A percentile compares a stretch with the other conserved stretches of the same genome.
phyloP scores from a whole-genome alignment of 2,797 vertebrate species.

The Poecilia gillii region DNA sequence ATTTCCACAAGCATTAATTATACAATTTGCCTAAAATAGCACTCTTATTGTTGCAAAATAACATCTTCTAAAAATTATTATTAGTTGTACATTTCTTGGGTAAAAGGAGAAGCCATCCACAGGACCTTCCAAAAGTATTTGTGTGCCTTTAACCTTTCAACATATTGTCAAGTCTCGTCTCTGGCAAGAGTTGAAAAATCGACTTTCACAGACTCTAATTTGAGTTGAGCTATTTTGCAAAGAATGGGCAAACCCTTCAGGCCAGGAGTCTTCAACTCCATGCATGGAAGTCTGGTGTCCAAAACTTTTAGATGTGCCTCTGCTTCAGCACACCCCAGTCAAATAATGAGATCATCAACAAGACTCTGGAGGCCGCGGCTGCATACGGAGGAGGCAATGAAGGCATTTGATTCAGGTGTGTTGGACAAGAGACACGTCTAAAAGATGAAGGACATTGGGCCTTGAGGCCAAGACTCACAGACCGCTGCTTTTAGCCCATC shows the following conservation, averaged over 20 bases:
- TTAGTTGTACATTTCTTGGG: background rate
- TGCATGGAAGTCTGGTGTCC: no score
- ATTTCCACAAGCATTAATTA: conserved; percentile 30
- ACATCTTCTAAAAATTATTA: background rate
- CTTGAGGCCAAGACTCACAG: no score
- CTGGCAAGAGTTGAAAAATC: background rate
- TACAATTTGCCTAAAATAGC: conserved; percentile 15
- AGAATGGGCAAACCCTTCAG: background rate
- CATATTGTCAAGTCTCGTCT: background rate
- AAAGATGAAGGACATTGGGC: no score
- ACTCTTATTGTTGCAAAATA: background rate
- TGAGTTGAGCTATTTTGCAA: background rate
- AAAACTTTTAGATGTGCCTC: no score
- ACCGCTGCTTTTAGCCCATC: background rate
- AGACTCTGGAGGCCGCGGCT: no score
- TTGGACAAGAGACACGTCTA: no score
- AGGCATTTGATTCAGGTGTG: no score
- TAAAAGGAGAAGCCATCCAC: background rate
- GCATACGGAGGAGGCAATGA: no score
- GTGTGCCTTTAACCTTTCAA: background rate
- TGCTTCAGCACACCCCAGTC: no score
- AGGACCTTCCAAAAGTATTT: background rate
- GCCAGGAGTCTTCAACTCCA: no score
- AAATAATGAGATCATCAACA: no score
- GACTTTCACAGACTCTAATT: background rate